phyloP scores from a whole-genome alignment of 2,888 invertebrate species.

The Hemithea aestivaria region DNA sequence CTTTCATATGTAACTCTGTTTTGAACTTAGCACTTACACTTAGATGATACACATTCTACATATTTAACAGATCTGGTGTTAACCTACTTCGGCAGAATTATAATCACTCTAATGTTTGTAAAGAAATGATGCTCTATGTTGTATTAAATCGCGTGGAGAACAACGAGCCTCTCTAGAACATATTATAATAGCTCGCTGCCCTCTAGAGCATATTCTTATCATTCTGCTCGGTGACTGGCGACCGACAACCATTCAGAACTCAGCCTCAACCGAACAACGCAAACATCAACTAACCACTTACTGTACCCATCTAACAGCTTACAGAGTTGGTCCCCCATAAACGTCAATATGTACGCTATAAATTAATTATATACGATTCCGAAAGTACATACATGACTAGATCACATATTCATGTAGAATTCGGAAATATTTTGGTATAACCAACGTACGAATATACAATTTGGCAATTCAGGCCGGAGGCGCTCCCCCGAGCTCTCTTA shows the following conservation, averaged over 20 bases:
- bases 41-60: conserved; percentile 56
- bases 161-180: conserved; percentile 73
- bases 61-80: conserved; percentile 70
- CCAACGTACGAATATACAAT: conserved; percentile 69
- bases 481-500: conserved; percentile 42
- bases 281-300: conserved; percentile 39
- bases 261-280: conserved; percentile 33
- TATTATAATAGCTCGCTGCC: conserved; percentile 72
- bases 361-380: conserved; percentile 75
- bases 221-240: conserved; percentile 47
- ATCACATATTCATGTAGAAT: conserved; percentile 78
- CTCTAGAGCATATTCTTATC: conserved; percentile 57
- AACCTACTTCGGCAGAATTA: conserved; percentile 55
- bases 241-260: conserved; percentile 35
- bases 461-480: conserved; percentile 63
- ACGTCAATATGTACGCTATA: conserved; percentile 67
- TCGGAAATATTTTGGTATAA: conserved; percentile 77
- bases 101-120: conserved; percentile 40
- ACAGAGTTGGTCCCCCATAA: conserved; percentile 75
- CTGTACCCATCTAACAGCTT: conserved; percentile 54
- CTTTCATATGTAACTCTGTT: conserved; percentile 44
- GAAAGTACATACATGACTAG: conserved; percentile 79
- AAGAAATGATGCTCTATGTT: conserved; percentile 62
- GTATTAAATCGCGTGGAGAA: conserved; percentile 64
- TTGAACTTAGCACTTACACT: conserved; percentile 45